phyloP scores from a whole-genome alignment of 2,113 vertebrate genomes.

The Perognathus longimembris region DNA sequence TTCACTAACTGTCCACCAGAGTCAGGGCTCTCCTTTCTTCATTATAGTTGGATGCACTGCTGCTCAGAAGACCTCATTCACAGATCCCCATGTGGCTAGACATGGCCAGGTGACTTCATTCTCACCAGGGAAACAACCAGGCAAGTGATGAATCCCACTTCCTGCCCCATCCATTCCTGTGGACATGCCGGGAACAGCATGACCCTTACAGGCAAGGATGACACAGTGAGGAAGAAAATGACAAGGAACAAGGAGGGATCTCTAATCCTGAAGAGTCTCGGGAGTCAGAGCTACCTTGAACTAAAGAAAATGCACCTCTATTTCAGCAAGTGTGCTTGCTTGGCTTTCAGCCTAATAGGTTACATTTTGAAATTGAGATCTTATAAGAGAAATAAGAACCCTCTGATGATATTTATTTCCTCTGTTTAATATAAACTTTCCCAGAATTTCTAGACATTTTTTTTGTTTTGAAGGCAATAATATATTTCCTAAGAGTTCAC shows the following conservation, averaged over 20 bases:
- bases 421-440: not conserved
- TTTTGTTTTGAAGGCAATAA: slow-evolving; percentile 12
- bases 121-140: not conserved
- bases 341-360: not conserved
- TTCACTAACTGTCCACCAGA: not conserved
- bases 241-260: not conserved
- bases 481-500: not conserved
- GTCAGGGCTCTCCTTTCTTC: not conserved
- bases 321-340: not conserved
- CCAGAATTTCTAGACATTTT: slow-evolving; percentile 5
- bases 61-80: not conserved
- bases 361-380: slow-evolving; percentile 6
- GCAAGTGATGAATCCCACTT: not conserved
- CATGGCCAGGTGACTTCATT: not conserved
- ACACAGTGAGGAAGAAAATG: not conserved
- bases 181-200: not conserved
- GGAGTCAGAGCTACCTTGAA: not conserved
- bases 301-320: not conserved
- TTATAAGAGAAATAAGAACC: not conserved
- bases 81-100: not conserved
- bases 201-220: not conserved
- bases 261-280: not conserved
- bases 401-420: slow-evolving; percentile 1
- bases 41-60: not conserved
- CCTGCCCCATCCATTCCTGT: not conserved